A percentile compares a stretch with the other conserved stretches of the same genome.
Conservation (phyloP, 2,113 vertebrate species). For the Dicaeum eximium region DNA sequence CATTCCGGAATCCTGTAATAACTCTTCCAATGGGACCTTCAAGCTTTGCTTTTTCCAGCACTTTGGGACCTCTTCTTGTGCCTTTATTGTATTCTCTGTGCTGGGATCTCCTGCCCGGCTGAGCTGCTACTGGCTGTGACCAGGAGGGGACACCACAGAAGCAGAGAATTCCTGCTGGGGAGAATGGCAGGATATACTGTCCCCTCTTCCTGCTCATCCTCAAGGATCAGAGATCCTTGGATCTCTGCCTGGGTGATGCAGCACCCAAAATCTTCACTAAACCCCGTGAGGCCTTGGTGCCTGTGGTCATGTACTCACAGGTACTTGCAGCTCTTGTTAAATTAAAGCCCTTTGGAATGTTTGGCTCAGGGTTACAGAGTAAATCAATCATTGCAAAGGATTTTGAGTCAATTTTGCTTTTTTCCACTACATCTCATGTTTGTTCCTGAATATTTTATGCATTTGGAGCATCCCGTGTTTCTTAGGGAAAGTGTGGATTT, state of each 20-base stretch:
- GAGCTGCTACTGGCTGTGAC: background rate
- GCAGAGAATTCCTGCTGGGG: background rate
- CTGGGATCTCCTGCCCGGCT: background rate
- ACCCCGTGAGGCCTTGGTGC: fast-evolving
- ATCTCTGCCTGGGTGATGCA: background rate
- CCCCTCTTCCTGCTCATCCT: background rate
- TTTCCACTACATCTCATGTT: fast-evolving
- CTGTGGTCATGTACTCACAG: fast-evolving
- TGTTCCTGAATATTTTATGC: background rate
- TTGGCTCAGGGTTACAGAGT: background rate
- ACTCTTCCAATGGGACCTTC: background rate
- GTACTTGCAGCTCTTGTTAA: background rate
- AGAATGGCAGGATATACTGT: background rate
- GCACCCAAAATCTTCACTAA: background rate
- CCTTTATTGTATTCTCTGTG: background rate
- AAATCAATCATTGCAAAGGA: fast-evolving
- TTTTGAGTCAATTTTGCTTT: background rate
- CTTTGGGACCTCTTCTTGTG: background rate
- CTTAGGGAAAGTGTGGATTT: background rate
- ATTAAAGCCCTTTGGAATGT: background rate
- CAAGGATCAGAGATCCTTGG: background rate
- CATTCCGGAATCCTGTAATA: background rate
- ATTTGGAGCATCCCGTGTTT: background rate
- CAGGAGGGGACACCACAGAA: conserved; percentile 30
- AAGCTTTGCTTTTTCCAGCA: fast-evolving